Conservation (phyloP, 2,113 vertebrate species). For the Pipra filicauda region DNA sequence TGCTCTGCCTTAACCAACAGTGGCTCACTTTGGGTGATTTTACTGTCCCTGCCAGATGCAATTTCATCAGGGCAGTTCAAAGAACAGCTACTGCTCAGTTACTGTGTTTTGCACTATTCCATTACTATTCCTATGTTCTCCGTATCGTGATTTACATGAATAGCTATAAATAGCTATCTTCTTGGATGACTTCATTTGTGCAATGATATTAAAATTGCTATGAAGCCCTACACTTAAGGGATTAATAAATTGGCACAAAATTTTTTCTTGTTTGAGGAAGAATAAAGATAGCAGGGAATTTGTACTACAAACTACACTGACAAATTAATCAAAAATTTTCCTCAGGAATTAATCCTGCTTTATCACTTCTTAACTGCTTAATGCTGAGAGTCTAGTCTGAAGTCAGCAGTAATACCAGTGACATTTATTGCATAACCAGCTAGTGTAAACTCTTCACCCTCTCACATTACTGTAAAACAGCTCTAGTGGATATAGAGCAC, state of each 20-base stretch:
- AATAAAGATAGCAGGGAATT: constrained; percentile 1
- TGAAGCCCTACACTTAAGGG: background rate
- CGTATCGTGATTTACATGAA: constrained; percentile 36
- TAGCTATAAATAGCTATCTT: constrained; percentile 65
- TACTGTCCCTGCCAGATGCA: background rate
- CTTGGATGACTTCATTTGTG: constrained; percentile 46
- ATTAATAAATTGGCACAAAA: constrained; percentile 24
- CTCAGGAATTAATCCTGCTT: constrained; percentile 73
- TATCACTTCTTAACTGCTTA: constrained; percentile 78
- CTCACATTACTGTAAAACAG: background rate
- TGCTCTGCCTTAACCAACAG: background rate
- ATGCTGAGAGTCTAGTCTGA: constrained; percentile 68
- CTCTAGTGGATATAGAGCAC: background rate
- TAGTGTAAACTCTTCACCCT: constrained; percentile 36
- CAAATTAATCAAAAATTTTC: constrained; percentile 43
- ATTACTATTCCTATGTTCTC: constrained; percentile 4
- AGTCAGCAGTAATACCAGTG: constrained; percentile 50
- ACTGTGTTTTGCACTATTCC: background rate
- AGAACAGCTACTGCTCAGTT: constrained; percentile 3
- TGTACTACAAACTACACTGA: background rate
- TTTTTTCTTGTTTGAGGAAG: background rate
- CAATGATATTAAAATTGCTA: background rate
- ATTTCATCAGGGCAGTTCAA: constrained; percentile 12
- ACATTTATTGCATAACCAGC: constrained; percentile 37
- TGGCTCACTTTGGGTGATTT: background rate